Evolutionary conservation across 1,140 invertebrate species (phyloP), one percentile per base, ranked within the genome.

Genomic region (Caenorhabditis briggsae): DNA sequence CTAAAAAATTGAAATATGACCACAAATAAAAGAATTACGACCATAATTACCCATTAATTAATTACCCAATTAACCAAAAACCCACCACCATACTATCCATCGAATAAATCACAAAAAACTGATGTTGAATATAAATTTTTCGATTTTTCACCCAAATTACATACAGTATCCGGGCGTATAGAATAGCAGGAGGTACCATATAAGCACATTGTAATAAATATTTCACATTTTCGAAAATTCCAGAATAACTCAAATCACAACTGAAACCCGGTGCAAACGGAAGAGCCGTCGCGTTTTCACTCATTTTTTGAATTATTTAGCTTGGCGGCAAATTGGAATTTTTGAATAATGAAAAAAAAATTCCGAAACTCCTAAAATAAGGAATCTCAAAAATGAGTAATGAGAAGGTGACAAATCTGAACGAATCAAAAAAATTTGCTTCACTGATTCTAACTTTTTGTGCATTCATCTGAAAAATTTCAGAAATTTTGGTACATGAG

Each of bases 21-120:
- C 3, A 3, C 1, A 33, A 33, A 33, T 33, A 33, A 33, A 33
- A 3, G 1, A 33, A 3, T 33, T 33, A 33, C 3, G 3, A 3
- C 33, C 33, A 1, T 33, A 33, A 33, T 33, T 33, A 33, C 3
- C 33, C 3, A 1, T 3, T 33, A 33, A 2, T 33, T 33, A 33
- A 33, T n/a, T n/a, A n/a, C n/a, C 33, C 33, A 33, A 33, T 33
- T 33, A 33, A 33, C 33, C 33, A 33, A 33, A 2, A 74, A 74
- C n/a, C 23, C 70, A 78, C 70, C 70, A 78, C 70, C 3, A 50
- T 5, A 78, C 70, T 50, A 78, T 78, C 70, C 43, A 78, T 78
- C 8, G 70, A 78, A 25, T 78, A 78, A 25, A 78, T 78, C n/a
- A 78, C 46, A 53, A 78, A 78, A 50, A 78, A 78, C 70, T 78